Conservation (phyloP, 2,113 vertebrate species). For the Saccopteryx bilineata region DNA sequence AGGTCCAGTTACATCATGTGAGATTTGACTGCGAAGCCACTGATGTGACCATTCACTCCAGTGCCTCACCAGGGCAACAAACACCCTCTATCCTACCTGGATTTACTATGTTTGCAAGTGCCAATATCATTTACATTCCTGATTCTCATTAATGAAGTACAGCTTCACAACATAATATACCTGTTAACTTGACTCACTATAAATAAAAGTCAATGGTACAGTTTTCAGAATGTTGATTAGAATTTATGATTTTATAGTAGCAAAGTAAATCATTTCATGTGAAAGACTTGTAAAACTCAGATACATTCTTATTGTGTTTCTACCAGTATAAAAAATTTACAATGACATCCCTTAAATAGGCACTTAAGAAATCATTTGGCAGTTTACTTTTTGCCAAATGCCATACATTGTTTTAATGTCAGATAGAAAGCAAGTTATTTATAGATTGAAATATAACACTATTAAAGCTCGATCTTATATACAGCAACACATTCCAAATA, state of each 20-base stretch:
- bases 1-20: not conserved
- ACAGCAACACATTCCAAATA: constrained; percentile 82
- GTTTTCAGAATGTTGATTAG: constrained; percentile 72
- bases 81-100: not conserved
- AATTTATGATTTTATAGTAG: constrained; percentile 73
- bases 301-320: constrained; percentile 66
- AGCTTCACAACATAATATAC: constrained; percentile 79
- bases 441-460: constrained; percentile 81
- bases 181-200: constrained; percentile 76
- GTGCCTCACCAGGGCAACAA: not conserved
- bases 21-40: not conserved
- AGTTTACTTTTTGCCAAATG: constrained; percentile 81
- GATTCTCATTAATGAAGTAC: constrained; percentile 82
- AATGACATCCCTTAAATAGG: constrained; percentile 79
- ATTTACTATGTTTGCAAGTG: constrained; percentile 66
- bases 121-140: constrained; percentile 75
- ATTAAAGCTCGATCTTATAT: constrained; percentile 80
- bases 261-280: constrained; percentile 76
- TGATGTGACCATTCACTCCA: not conserved
- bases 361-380: constrained; percentile 81
- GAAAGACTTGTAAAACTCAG: constrained; percentile 70
- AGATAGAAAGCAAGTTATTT: constrained; percentile 82
- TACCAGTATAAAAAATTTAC: constrained; percentile 78
- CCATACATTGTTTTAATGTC: constrained; percentile 82
- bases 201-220: constrained; percentile 81